Conservation (phyloP, 64 coral and sea anemone genomes). For the Actinia tenebrosa region DNA sequence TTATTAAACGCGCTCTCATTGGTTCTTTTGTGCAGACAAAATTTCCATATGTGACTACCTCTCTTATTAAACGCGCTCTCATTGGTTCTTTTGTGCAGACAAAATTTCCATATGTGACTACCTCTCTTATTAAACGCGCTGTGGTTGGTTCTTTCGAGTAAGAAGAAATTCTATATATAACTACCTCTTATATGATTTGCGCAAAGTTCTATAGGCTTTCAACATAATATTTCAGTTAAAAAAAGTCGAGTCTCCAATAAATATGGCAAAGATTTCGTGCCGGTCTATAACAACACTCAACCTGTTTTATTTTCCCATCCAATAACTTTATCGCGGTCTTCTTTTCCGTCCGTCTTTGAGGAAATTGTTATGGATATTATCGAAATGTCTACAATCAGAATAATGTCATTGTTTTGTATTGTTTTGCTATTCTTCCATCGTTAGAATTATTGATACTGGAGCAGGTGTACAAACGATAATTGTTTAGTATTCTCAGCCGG, state of each 20-base stretch:
- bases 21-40: background rate
- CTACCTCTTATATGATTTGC: too few relatives aligned
- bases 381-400: background rate
- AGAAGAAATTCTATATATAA: too few relatives aligned
- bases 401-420: background rate
- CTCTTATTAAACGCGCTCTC: background rate
- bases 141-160: too few relatives aligned
- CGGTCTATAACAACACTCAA: background rate
- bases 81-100: background rate
- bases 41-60: background rate
- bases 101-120: background rate
- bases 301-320: background rate
- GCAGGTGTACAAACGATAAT: background rate
- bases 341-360: background rate
- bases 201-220: too few relatives aligned
- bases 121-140: too few relatives aligned
- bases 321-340: background rate
- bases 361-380: background rate
- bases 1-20: background rate
- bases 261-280: background rate
- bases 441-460: background rate
- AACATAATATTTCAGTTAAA: too few relatives aligned
- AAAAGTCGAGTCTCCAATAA: too few relatives aligned
- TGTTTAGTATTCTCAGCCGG: background rate
- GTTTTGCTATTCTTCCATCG: background rate